These are phyloP conservation scores for Nomada ferruginata DNA, from an alignment of 2,888 invertebrate genomes.

Conservation along the genomic window DNA sequence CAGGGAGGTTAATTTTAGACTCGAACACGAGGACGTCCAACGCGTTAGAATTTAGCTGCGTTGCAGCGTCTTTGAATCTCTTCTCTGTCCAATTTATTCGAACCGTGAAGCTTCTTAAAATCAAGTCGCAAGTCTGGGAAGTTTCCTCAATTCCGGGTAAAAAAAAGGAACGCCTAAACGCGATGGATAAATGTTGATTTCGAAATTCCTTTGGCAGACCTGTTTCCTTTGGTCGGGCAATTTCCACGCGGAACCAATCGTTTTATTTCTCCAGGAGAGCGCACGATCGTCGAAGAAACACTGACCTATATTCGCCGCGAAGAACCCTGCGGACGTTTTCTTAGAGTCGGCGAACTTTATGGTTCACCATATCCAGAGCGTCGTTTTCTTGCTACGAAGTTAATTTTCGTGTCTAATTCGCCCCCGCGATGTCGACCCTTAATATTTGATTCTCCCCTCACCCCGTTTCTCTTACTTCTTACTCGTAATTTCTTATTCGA, in stretches of 20 bases:
- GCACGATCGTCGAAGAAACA: conserved; percentile 28
- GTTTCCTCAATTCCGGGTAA: no score
- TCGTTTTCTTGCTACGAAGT: not conserved
- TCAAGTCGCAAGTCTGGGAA: not conserved
- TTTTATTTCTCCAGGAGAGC: conserved; percentile 19
- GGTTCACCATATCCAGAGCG: not conserved
- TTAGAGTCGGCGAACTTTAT: not conserved
- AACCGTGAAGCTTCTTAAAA: not conserved
- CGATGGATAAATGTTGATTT: no score
- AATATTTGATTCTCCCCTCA: no score
- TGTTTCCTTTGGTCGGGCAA: not conserved
- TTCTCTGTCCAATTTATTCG: not conserved
- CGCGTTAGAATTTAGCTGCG: not conserved
- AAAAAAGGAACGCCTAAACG: no score
- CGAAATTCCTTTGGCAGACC: not conserved
- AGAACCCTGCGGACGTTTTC: not conserved
- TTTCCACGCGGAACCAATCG: conserved; percentile 10
- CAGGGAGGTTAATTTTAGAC: conserved; percentile 27
- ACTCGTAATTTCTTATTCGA: no score
- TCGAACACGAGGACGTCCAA: not conserved
- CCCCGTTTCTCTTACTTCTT: no score
- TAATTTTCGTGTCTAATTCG: not conserved
- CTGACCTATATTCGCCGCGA: conserved; percentile 6
- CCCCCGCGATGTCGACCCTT: no score
- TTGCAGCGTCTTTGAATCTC: no score